Percentiles rank a stretch among this genome's conserved stretches.
phyloP scores from a whole-genome alignment of 1,140 invertebrate genomes.

The Cydia splendana region DNA sequence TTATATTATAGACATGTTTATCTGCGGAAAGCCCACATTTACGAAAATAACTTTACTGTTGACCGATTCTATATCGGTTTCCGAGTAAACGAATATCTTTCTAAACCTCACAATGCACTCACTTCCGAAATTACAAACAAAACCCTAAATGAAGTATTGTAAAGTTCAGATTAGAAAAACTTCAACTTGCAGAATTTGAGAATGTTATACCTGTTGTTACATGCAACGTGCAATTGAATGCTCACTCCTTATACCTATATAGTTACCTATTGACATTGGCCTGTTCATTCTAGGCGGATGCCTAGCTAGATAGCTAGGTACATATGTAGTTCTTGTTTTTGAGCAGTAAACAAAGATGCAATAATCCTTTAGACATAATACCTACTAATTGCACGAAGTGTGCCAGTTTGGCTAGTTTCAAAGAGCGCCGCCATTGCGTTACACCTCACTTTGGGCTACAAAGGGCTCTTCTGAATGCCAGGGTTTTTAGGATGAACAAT shows the following conservation, averaged over 20 bases:
- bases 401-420: too few relatives aligned
- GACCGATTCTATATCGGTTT: constrained; percentile 4
- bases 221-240: neutral
- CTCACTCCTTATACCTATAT: neutral
- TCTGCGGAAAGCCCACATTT: neutral
- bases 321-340: too few relatives aligned
- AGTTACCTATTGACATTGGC: neutral
- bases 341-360: too few relatives aligned
- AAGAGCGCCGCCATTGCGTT: too few relatives aligned
- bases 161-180: neutral
- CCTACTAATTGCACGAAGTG: too few relatives aligned
- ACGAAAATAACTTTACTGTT: constrained; percentile 20
- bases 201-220: neutral
- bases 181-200: neutral
- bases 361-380: too few relatives aligned
- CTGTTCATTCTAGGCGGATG: neutral
- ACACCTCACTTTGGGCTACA: too few relatives aligned
- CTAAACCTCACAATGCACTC: neutral
- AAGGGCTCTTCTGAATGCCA: too few relatives aligned
- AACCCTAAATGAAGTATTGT: neutral
- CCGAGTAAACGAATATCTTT: neutral
- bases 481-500: too few relatives aligned
- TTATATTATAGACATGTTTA: neutral
- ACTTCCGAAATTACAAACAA: neutral
- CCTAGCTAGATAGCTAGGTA: too few relatives aligned